phyloP scores from a whole-genome alignment of 2,113 vertebrate genomes.

The Sprattus sprattus region DNA sequence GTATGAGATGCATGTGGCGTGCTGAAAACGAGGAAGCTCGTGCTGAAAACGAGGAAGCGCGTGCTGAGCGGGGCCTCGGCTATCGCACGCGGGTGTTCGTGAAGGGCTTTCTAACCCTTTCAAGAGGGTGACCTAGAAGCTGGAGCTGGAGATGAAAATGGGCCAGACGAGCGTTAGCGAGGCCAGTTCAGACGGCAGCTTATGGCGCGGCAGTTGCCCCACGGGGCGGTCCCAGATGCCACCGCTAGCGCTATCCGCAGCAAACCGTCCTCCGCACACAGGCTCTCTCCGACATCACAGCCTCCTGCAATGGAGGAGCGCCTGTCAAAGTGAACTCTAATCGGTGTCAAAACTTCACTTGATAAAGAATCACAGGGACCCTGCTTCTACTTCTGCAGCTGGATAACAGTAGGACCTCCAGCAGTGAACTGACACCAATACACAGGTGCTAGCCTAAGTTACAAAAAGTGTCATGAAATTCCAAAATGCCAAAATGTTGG shows the following conservation, averaged over 20 bases:
- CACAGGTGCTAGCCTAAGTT: background rate
- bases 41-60: background rate
- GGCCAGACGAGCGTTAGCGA: background rate
- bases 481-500: no score
- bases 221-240: background rate
- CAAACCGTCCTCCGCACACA: background rate
- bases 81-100: background rate
- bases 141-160: background rate
- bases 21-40: background rate
- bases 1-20: background rate
- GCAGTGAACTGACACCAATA: slow-evolving; percentile 4
- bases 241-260: background rate
- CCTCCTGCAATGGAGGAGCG: background rate
- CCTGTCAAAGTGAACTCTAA: background rate
- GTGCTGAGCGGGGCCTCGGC: background rate
- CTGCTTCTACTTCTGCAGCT: background rate
- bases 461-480: background rate
- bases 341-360: background rate
- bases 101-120: background rate
- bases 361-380: background rate
- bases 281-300: background rate
- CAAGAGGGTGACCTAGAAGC: background rate
- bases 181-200: background rate
- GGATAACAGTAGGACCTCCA: background rate
- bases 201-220: background rate